A percentile compares a stretch with the other conserved stretches of the same genome.
Conservation (phyloP, 2,797 vertebrate genomes). For the Florisuga fusca region DNA sequence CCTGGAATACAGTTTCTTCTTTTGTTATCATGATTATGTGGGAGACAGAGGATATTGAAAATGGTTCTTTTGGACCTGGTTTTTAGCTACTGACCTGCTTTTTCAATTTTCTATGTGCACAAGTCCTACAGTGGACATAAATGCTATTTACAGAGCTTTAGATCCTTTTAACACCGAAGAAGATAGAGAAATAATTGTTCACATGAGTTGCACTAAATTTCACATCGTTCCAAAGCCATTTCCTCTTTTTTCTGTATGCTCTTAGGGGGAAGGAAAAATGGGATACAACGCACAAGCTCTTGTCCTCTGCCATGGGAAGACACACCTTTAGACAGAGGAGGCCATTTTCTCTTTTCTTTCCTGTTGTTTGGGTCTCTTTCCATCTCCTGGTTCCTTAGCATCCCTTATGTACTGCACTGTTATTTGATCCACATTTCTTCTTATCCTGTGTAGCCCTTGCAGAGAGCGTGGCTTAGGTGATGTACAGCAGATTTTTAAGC, state of each 20-base stretch:
- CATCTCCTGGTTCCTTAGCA: background rate
- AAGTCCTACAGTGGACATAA: background rate
- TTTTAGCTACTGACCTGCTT: background rate
- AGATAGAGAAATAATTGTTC: background rate
- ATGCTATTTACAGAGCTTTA: background rate
- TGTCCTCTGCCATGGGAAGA: background rate
- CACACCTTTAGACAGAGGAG: background rate
- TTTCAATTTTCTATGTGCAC: background rate
- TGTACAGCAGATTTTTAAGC: background rate
- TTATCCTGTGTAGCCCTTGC: background rate
- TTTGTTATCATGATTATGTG: background rate
- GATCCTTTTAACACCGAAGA: background rate
- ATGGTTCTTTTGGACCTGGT: background rate
- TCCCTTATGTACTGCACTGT: background rate
- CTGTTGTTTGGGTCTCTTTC: background rate
- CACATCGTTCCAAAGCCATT: background rate
- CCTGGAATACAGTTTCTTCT: background rate
- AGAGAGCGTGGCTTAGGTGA: background rate
- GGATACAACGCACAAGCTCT: background rate
- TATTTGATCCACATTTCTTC: background rate
- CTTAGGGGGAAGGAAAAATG: background rate
- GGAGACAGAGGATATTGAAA: background rate
- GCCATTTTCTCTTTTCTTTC: background rate
- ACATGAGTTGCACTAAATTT: background rate
- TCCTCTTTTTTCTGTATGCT: background rate